Conservation (phyloP, 1,140 invertebrate species). For the Apis laboriosa region DNA sequence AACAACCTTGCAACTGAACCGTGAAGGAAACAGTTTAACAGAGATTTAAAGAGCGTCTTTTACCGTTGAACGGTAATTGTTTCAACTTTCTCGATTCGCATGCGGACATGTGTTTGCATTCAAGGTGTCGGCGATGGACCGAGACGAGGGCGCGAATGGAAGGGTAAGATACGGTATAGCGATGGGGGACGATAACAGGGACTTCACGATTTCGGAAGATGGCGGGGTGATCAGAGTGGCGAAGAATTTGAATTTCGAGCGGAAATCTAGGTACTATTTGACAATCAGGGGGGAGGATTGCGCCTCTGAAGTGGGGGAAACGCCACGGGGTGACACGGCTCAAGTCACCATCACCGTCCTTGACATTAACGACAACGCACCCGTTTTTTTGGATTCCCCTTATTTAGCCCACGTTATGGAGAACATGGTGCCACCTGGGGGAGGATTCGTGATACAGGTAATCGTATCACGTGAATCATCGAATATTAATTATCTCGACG, state of each 20-base stretch:
- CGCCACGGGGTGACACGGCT: conserved; percentile 86
- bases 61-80: not conserved
- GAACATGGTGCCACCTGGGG: conserved; percentile 89
- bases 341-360: conserved; percentile 87
- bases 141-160: conserved; percentile 94
- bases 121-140: conserved; percentile 93
- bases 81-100: not conserved
- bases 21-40: not conserved
- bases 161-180: conserved; percentile 93
- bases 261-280: conserved; percentile 90
- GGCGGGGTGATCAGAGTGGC: conserved; percentile 93
- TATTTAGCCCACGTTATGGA: conserved; percentile 97
- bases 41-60: too few relatives aligned
- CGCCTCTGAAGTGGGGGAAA: conserved; percentile 84
- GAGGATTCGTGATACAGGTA: conserved; percentile 86
- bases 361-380: conserved; percentile 97
- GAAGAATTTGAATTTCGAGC: conserved; percentile 95
- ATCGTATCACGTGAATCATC: not conserved
- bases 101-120: not conserved
- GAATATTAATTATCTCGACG: not conserved
- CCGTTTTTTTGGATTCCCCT: conserved; percentile 94
- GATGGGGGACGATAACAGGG: conserved; percentile 93
- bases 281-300: conserved; percentile 94
- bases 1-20: not conserved
- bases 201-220: conserved; percentile 94